Evolutionary conservation across 2,888 invertebrate genomes (phyloP).

Genomic region (Blomia tropicalis): DNA sequence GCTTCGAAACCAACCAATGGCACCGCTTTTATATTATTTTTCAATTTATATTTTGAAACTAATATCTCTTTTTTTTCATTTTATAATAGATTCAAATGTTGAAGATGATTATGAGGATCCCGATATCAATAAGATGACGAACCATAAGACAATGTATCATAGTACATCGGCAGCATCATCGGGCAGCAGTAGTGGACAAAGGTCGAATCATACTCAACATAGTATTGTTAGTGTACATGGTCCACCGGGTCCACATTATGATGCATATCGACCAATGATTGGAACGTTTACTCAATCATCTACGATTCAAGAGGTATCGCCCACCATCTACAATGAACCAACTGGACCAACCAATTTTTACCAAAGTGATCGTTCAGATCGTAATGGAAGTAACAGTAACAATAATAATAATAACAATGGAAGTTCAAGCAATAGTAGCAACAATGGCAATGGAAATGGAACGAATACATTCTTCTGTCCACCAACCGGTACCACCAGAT

Average conservation of each 20-base stretch:
- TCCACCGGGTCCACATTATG: not conserved
- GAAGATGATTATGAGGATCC: constrained; percentile 23
- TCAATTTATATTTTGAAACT: not conserved
- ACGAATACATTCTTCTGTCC: not conserved
- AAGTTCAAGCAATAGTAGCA: not conserved
- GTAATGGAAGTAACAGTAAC: not conserved
- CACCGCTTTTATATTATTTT: too few species aligned
- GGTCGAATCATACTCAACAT: constrained; percentile 23
- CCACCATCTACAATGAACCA: constrained; percentile 10
- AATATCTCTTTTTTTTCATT: not conserved
- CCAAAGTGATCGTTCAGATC: not conserved
- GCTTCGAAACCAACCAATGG: too few species aligned
- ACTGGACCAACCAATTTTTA: not conserved
- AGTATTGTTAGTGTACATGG: constrained; percentile 18
- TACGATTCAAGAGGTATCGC: not conserved
- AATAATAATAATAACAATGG: not conserved
- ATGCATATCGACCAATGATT: constrained; percentile 11
- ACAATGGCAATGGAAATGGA: not conserved
- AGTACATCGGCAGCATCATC: constrained; percentile 16
- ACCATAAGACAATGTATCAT: not conserved
- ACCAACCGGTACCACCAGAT: not conserved
- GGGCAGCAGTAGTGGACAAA: constrained; percentile 6
- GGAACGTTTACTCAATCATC: not conserved
- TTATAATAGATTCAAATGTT: constrained; percentile 20
- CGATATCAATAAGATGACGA: constrained; percentile 9